Evolutionary conservation across 2,113 vertebrate species (phyloP), one percentile per base, ranked within the genome.

Genomic region (Erinaceus europaeus): DNA sequence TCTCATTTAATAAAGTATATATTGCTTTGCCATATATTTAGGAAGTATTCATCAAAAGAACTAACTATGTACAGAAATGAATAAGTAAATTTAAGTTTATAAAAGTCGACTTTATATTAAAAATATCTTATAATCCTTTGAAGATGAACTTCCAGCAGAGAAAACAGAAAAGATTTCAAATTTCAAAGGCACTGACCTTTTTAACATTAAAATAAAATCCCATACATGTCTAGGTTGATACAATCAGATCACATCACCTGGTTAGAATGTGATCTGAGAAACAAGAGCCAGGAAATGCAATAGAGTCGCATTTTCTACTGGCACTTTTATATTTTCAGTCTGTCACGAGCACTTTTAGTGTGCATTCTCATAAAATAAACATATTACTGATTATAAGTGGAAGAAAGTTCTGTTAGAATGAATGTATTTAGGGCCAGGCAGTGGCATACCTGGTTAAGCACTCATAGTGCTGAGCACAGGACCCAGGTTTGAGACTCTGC

Each of bases 201-300:
- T 97, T 95, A 97, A 96, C 93, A 96, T 97, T 97, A 97, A 96
- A 97, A 97, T 97, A 97, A 97, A 98, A 97, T 97, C 93, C 91
- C 95, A 97, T 95, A 95, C 96, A 96, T 93, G 96, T 97, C 95
- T 92, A 94, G 78, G 93, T 88, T 93, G 93, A 95, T 96, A 95
- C 88, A 97, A 97, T 96, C 97, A 97, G 94, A 97, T 97, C 97
- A 97, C 87, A 96, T 89, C 88, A 95, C 96, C 94, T 94, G 93
- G 86, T 96, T 97, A 97, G 93, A 92, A 95, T 95, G 94, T 81
- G 96, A 90, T 95, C 94, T 96, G 90, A 97, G 95, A 97, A 97
- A 97, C 68, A 96, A 91, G 95, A 96, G 91, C 93, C 94, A 94
- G 90, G 84, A 96, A 97, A 97, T 96, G 96, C 94, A 97, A 96